A percentile compares a stretch with the other conserved stretches of the same genome.
Conservation (phyloP, 2,797 vertebrate genomes). For the Sebastes itinus region DNA sequence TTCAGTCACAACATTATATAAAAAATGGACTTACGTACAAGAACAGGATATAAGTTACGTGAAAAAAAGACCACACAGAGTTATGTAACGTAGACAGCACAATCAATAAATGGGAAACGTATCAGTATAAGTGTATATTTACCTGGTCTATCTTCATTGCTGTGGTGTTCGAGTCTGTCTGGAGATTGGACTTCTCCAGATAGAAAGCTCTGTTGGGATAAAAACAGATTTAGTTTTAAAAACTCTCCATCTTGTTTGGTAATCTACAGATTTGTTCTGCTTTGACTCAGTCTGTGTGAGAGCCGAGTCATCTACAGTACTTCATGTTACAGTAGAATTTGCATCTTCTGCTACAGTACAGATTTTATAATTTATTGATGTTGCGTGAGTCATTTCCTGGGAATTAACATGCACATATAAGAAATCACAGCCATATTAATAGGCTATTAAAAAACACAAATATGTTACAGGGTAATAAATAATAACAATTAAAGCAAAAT, state of each 20-base stretch:
- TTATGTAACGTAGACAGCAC: background rate
- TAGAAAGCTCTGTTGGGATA: slow-evolving; percentile 91
- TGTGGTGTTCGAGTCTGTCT: slow-evolving; percentile 92
- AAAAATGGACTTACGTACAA: slow-evolving; percentile 50
- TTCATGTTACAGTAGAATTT: slow-evolving; percentile 13
- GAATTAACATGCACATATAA: background rate
- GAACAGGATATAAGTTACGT: slow-evolving; percentile 16
- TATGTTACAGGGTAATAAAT: background rate
- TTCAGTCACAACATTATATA: slow-evolving; percentile 76
- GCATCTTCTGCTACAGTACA: slow-evolving; percentile 15
- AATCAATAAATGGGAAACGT: background rate
- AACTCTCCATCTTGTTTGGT: slow-evolving; percentile 3
- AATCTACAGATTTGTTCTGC: slow-evolving; percentile 12
- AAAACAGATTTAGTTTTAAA: slow-evolving; percentile 7
- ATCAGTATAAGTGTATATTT: slow-evolving; percentile 45
- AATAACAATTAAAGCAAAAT: background rate
- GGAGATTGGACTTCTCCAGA: slow-evolving; percentile 96
- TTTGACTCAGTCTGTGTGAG: slow-evolving; percentile 36
- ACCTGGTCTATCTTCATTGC: slow-evolving; percentile 99
- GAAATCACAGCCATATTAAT: background rate
- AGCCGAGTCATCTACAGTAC: slow-evolving; percentile 41
- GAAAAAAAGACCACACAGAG: slow-evolving; percentile 3
- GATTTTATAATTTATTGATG: slow-evolving; percentile 26
- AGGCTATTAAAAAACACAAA: background rate
- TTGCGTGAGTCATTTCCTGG: slow-evolving; percentile 7